phyloP scores from a whole-genome alignment of 2,888 invertebrate species.

The Ommatoiulus sabulosus region DNA sequence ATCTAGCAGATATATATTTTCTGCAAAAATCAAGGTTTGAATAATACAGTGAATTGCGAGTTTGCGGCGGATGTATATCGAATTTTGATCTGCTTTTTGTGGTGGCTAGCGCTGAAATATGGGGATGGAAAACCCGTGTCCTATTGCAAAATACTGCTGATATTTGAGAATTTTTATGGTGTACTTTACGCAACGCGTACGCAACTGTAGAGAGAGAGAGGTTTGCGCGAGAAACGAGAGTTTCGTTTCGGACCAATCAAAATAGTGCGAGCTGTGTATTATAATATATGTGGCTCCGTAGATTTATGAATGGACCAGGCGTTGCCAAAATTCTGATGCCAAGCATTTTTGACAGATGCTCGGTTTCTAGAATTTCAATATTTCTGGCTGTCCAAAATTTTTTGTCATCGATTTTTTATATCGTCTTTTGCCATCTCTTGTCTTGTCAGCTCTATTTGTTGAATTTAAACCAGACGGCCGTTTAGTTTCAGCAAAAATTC shows the following conservation, averaged over 20 bases:
- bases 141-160: constrained; percentile 45
- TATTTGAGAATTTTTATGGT: constrained; percentile 45
- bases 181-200: constrained; percentile 22
- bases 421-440: not conserved
- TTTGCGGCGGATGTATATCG: constrained; percentile 41
- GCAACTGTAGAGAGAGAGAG: not conserved
- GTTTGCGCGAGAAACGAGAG: not conserved
- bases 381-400: constrained; percentile 46
- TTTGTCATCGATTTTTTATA: constrained; percentile 11
- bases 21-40: constrained; percentile 47
- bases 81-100: constrained; percentile 36
- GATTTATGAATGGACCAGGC: constrained; percentile 38
- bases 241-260: not conserved
- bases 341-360: constrained; percentile 39
- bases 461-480: not conserved
- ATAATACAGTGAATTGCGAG: constrained; percentile 41
- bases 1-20: constrained; percentile 31
- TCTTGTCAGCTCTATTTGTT: not conserved
- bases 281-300: constrained; percentile 8
- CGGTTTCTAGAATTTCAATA: constrained; percentile 51
- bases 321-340: constrained; percentile 48
- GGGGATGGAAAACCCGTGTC: constrained; percentile 44
- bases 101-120: constrained; percentile 35
- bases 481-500: not conserved
- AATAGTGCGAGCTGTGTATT: constrained; percentile 37